Evolutionary conservation across 2,797 vertebrate genomes (phyloP).

Genomic region (Selene dorsalis): DNA sequence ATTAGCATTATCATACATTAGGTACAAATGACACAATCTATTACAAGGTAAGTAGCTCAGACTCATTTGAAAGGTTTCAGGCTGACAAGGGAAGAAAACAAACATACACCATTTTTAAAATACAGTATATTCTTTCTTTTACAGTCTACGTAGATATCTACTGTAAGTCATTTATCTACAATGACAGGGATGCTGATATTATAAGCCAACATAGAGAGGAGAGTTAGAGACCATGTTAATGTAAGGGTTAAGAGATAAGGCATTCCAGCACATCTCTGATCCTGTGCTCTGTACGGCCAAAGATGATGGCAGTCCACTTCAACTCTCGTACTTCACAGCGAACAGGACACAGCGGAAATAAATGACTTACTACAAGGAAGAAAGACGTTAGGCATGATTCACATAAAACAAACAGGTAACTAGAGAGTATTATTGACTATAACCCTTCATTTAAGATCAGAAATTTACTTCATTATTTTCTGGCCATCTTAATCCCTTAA

Average conservation of each 20-base stretch:
- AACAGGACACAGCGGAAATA: constrained; percentile 44
- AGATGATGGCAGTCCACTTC: constrained; percentile 50
- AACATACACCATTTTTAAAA: constrained; percentile 81
- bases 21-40: constrained; percentile 84
- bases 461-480: constrained; percentile 13
- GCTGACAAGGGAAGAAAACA: constrained; percentile 68
- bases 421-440: constrained; percentile 12
- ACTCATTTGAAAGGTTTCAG: constrained; percentile 79
- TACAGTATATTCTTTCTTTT: constrained; percentile 79
- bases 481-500: constrained; percentile 1
- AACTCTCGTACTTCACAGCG: constrained; percentile 44
- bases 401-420: constrained; percentile 26
- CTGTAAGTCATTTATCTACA: constrained; percentile 77
- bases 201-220: constrained; percentile 55
- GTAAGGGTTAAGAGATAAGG: constrained; percentile 74
- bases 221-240: constrained; percentile 51
- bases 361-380: constrained; percentile 29
- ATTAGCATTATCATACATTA: constrained; percentile 87
- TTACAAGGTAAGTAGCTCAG: constrained; percentile 82
- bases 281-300: constrained; percentile 57
- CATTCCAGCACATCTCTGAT: constrained; percentile 72
- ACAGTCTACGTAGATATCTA: constrained; percentile 71
- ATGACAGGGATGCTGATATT: constrained; percentile 59
- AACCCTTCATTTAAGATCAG: constrained; percentile 7
- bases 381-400: constrained; percentile 14